Base-by-base conservation (phyloP, 37 sponge, comb jelly and placozoan genomes). In the Agelas oroides region DNA sequence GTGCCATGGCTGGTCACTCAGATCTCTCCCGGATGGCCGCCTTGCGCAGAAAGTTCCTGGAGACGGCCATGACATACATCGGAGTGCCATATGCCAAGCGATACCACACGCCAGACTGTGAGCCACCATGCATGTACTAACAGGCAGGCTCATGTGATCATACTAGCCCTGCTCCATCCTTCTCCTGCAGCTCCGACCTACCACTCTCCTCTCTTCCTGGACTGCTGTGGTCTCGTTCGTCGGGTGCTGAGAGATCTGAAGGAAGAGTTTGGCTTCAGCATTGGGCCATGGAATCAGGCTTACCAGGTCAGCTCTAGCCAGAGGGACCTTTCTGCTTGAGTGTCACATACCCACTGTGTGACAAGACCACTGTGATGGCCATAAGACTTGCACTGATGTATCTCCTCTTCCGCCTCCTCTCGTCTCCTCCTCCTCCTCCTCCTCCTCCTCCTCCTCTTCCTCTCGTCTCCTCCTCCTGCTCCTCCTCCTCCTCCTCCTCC, bases 201-300 rank as follows among this genome's bases (percentile, higher is more conserved):
- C 77, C 55, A 80, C 37, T 40, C 93, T 17, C 72, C 69, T 1
- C 74, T 94, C 70, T 94, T 85, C 63, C 89, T 94, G 36, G 95
- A 94, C 85, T 94, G 95, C 92, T 94, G 95, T 79, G 95, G 92
- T 16, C 65, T 94, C 27, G 89, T 94, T 54, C 54, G 95, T 19
- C 62, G 76, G 75, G 89, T 88, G 5, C 61, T 94, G 53, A 67
- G 69, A 34, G 95, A 94, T 53, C 69, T 94, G 68, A 54, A 79
- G 40, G 78, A 81, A 27, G 91, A 94, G 56, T 91, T 94, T 70
- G 92, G 92, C 6, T 94, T 94, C 53, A 53, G 30, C 34, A 75
- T 94, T 30, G 95, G 95, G 1, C 91, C 89, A 20, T 87, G 95
- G 89, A 94, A 94, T 46, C 95, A 94, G 68, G 91, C 95, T 11